A percentile compares a stretch with the other conserved stretches of the same genome.
Evolutionary conservation across 2,888 invertebrate genomes (phyloP).

Genomic region (Stictocephala bisonia): DNA sequence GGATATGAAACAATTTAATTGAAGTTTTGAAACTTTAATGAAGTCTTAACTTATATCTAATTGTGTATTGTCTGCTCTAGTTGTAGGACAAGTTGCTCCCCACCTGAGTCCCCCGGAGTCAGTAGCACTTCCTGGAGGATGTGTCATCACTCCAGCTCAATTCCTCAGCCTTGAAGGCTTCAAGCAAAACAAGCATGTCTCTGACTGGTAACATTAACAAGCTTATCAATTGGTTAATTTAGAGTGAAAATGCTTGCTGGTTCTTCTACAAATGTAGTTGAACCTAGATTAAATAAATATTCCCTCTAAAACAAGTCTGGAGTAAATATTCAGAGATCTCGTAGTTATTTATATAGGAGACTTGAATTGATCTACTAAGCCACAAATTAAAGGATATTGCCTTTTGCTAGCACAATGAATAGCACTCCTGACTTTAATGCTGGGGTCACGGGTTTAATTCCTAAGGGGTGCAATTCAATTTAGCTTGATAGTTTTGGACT

Average conservation of each 20-base stretch:
- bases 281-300: not conserved
- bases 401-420: too few relatives aligned
- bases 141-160: conserved; percentile 41
- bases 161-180: conserved; percentile 41
- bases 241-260: not conserved
- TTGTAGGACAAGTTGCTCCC: conserved; percentile 15
- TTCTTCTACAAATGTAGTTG: not conserved
- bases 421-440: too few relatives aligned
- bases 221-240: not conserved
- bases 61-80: conserved; percentile 13
- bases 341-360: too few relatives aligned
- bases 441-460: too few relatives aligned
- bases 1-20: too few relatives aligned
- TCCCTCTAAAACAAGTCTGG: too few relatives aligned
- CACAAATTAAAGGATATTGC: too few relatives aligned
- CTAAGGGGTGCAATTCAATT: too few relatives aligned
- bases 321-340: too few relatives aligned
- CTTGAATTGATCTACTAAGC: too few relatives aligned
- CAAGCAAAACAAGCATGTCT: conserved; percentile 45
- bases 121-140: conserved; percentile 42
- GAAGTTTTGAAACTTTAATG: too few relatives aligned
- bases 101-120: conserved; percentile 37
- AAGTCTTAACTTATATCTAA: not conserved
- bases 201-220: conserved; percentile 39
- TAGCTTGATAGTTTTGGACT: too few relatives aligned